Evolutionary conservation across 2,113 vertebrate species (phyloP).

Genomic region (Hemibagrus wyckioides): DNA sequence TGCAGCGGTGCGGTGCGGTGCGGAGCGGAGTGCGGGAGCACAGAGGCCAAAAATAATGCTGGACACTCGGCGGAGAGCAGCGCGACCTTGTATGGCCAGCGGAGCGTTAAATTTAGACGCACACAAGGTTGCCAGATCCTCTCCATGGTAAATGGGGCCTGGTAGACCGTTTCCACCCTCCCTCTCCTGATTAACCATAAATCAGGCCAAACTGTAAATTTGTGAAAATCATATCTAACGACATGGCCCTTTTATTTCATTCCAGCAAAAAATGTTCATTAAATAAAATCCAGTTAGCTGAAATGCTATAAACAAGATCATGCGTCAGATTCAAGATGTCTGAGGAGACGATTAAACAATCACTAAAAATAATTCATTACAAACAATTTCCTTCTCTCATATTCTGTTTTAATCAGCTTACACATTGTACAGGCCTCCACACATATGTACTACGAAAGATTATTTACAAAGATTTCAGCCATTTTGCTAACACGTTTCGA

Average conservation of each 20-base stretch:
- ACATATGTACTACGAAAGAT: background rate
- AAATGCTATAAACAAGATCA: background rate
- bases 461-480: background rate
- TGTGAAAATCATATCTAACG: background rate
- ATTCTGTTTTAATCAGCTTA: background rate
- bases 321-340: background rate
- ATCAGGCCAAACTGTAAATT: background rate
- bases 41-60: conserved; percentile 95
- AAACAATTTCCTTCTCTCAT: background rate
- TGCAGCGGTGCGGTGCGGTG: conserved; percentile 64
- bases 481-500: background rate
- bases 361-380: background rate
- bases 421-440: background rate
- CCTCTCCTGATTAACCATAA: background rate
- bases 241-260: background rate
- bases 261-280: too few relatives aligned
- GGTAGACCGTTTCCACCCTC: background rate
- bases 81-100: conserved; percentile 94
- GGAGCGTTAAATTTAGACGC: conserved; percentile 88
- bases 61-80: conserved; percentile 91
- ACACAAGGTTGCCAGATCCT: conserved; percentile 26
- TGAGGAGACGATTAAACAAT: background rate
- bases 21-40: conserved; percentile 73
- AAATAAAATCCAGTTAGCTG: background rate
- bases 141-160: background rate